Evolutionary conservation across 2,797 vertebrate species (phyloP).

Genomic region (Tinamus major): DNA sequence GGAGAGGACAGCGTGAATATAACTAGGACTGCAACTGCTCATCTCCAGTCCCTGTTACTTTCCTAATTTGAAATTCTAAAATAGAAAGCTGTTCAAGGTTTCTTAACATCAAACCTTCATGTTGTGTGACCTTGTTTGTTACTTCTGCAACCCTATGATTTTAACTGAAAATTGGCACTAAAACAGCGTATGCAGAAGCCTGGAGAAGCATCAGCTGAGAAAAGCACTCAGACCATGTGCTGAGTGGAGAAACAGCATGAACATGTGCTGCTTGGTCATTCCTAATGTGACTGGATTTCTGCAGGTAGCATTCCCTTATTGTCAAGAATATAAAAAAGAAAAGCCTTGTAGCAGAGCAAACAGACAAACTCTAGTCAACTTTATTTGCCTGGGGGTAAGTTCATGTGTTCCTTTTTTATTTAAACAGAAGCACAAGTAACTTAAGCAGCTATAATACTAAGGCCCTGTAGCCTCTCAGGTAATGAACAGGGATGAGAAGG

Average conservation of each 20-base stretch:
- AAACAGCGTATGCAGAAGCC: neutral
- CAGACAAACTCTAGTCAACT: neutral
- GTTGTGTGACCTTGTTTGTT: neutral
- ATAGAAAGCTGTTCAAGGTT: conserved; percentile 1
- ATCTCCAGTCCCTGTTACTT: conserved; percentile 17
- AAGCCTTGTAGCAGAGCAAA: neutral
- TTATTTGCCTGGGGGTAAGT: neutral
- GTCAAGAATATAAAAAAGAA: neutral
- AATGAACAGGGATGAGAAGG: neutral
- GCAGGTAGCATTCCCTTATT: neutral
- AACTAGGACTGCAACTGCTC: conserved; percentile 20
- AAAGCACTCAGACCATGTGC: neutral
- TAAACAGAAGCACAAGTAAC: conserved; percentile 38
- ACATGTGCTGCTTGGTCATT: neutral
- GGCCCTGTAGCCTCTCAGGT: neutral
- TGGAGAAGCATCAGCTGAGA: conserved; percentile 10
- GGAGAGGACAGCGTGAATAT: conserved; percentile 45
- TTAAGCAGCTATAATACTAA: neutral
- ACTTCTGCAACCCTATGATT: neutral
- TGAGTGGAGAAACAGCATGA: neutral
- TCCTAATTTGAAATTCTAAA: conserved; percentile 41
- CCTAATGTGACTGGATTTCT: neutral
- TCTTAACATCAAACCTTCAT: neutral
- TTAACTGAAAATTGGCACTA: neutral
- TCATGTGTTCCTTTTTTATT: neutral